Conservation (phyloP, 53 echinoderm and acorn worm species). For the Glandiceps talaboti region DNA sequence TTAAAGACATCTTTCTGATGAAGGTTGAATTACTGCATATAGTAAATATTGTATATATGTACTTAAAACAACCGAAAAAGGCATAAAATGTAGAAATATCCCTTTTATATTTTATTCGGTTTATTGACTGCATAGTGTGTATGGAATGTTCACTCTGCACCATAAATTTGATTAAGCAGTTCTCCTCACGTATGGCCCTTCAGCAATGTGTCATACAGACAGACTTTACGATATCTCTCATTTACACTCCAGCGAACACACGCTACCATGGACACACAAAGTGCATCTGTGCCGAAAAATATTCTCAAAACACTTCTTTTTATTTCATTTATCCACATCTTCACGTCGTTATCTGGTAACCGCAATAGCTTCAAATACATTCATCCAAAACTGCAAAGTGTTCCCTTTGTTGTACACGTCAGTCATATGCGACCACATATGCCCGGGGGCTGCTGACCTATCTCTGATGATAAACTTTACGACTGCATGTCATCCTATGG, state of each 20-base stretch:
- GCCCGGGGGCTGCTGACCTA: neutral
- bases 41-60: too few species aligned
- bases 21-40: too few species aligned
- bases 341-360: too few species aligned
- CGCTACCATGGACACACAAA: neutral
- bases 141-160: too few species aligned
- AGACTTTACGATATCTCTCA: neutral
- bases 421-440: neutral
- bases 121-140: neutral
- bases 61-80: too few species aligned
- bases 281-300: neutral
- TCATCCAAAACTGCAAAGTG: neutral
- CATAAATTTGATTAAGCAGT: neutral
- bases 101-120: neutral
- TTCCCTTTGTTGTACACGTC: too few species aligned
- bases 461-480: neutral
- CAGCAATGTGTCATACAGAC: neutral
- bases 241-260: neutral
- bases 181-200: neutral
- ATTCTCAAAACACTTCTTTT: neutral
- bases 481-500: neutral
- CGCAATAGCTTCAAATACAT: neutral
- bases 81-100: too few species aligned
- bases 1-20: too few species aligned
- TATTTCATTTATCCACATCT: neutral